A percentile compares a stretch with the other conserved stretches of the same genome.
phyloP scores from a whole-genome alignment of 2,888 invertebrate genomes.

The Drosophila infuscata region DNA sequence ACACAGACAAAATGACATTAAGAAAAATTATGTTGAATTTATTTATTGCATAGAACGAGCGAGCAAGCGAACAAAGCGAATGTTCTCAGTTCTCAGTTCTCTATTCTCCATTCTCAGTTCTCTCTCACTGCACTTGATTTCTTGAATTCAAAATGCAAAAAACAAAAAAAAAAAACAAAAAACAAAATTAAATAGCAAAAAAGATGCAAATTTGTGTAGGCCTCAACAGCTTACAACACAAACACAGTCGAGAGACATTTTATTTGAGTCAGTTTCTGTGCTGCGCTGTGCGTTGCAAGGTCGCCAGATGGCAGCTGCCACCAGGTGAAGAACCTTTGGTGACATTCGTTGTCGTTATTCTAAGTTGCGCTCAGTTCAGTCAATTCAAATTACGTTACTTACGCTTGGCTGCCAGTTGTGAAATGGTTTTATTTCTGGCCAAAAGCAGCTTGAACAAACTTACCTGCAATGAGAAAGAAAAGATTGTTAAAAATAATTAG shows the following conservation, averaged over 20 bases:
- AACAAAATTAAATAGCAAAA: not conserved
- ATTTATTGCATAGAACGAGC: conserved; percentile 57
- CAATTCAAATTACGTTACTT: conserved; percentile 50
- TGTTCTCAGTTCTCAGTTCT: conserved; percentile 27
- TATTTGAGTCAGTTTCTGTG: conserved; percentile 55
- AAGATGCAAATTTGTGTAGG: conserved; percentile 61
- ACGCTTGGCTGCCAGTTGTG: conserved; percentile 31
- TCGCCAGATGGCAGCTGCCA: conserved; percentile 27
- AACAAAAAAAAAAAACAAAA: not conserved
- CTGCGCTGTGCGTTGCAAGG: conserved; percentile 52
- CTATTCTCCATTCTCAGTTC: conserved; percentile 2
- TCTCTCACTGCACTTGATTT: conserved; percentile 14
- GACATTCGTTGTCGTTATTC: conserved; percentile 50
- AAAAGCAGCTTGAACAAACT: conserved; percentile 18
- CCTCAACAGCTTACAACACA: conserved; percentile 14
- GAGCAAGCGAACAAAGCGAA: conserved; percentile 19
- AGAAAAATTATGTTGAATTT: conserved; percentile 74
- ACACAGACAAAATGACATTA: conserved; percentile 47
- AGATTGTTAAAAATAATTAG: conserved; percentile 11
- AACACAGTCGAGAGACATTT: conserved; percentile 31
- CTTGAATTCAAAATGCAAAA: conserved; percentile 49
- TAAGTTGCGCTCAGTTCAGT: conserved; percentile 17
- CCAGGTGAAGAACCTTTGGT: conserved; percentile 66
- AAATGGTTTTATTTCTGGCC: not conserved
- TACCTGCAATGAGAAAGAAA: conserved; percentile 40